Conservation (phyloP, 1,140 invertebrate genomes). For the Condylostylus longicornis region DNA sequence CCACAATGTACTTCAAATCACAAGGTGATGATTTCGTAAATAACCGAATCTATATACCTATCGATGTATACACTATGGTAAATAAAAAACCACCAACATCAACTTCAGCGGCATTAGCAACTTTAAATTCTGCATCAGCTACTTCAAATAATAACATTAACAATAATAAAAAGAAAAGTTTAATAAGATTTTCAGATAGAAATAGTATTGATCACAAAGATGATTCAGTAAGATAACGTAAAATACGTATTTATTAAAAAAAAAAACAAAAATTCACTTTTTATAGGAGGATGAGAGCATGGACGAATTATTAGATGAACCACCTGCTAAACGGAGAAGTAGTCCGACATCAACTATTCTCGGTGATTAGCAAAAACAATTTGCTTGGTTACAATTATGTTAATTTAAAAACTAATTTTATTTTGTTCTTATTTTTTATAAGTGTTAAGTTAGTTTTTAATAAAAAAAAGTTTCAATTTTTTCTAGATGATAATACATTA, state of each 20-base stretch:
- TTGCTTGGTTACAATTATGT: too few species aligned
- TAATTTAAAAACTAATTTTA: too few species aligned
- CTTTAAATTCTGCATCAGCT: too few species aligned
- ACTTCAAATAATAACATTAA: neutral
- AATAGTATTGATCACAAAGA: neutral
- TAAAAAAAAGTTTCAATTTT: too few species aligned
- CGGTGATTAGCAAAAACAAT: too few species aligned
- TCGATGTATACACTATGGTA: constrained; percentile 32
- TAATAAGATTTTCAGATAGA: neutral
- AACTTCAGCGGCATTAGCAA: neutral
- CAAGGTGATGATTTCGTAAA: constrained; percentile 55
- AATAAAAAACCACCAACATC: neutral
- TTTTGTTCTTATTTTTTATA: too few species aligned
- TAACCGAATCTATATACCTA: constrained; percentile 50
- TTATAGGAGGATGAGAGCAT: neutral
- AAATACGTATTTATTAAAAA: neutral
- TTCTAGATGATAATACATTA: too few species aligned
- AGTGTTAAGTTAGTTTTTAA: too few species aligned
- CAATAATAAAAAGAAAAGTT: neutral
- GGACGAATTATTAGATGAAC: constrained; percentile 1
- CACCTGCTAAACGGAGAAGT: neutral
- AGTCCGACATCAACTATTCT: too few species aligned
- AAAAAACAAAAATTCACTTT: too few species aligned
- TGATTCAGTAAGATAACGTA: neutral
- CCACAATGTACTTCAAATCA: constrained; percentile 70